Conservation (phyloP, 1,140 invertebrate species). For the Daktulosphaira vitifoliae region DNA sequence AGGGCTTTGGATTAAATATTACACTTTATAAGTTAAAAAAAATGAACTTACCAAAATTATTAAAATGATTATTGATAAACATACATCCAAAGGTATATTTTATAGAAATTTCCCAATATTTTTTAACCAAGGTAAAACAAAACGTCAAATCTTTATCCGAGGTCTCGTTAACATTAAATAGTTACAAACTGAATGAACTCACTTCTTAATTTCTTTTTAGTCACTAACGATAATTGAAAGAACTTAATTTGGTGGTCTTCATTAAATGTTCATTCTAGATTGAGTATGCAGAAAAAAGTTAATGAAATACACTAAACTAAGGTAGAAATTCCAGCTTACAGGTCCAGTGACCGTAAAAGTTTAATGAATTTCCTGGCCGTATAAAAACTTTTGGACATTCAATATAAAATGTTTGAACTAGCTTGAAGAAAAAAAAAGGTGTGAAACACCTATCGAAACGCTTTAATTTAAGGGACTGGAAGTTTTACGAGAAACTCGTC, state of each 20-base stretch:
- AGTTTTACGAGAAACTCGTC: slow-evolving; percentile 4
- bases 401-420: neutral
- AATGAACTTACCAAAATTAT: too few relatives aligned
- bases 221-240: neutral
- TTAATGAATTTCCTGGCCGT: slow-evolving; percentile 26
- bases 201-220: too few relatives aligned
- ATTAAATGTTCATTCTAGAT: slow-evolving; percentile 15
- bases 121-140: too few relatives aligned
- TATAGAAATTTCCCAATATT: too few relatives aligned
- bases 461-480: slow-evolving; percentile 6
- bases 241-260: slow-evolving; percentile 1
- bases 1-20: too few relatives aligned
- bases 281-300: slow-evolving; percentile 3
- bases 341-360: slow-evolving; percentile 28
- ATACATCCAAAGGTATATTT: too few relatives aligned
- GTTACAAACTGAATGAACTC: too few relatives aligned
- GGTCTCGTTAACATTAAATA: too few relatives aligned
- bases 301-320: slow-evolving; percentile 6
- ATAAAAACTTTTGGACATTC: slow-evolving; percentile 16
- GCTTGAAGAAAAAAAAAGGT: neutral
- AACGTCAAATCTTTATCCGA: too few relatives aligned
- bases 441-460: slow-evolving; percentile 15
- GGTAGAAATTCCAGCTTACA: slow-evolving; percentile 4
- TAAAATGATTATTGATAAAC: too few relatives aligned
- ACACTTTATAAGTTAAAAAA: too few relatives aligned